These are phyloP conservation scores for Sebastes steindachneri DNA, from an alignment of 2,797 vertebrate species.

Conservation along the genomic window DNA sequence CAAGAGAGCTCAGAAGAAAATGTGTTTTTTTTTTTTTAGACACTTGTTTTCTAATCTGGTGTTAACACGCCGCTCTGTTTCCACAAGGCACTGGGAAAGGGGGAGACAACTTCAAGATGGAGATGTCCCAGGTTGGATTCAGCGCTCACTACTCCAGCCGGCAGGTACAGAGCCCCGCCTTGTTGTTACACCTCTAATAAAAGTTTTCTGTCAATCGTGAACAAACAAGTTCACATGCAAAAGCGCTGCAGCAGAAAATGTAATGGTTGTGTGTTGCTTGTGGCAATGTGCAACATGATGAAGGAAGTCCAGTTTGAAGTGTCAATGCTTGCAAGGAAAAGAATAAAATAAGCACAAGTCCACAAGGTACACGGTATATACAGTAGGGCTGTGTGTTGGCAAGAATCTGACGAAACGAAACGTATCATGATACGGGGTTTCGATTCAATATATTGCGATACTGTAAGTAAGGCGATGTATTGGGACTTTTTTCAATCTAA, in stretches of 20 bases:
- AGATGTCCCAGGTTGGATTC: slow-evolving; percentile 96
- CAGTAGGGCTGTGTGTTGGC: too few relatives aligned
- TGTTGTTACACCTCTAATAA: neutral
- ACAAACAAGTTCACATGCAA: neutral
- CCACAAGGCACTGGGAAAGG: slow-evolving; percentile 77
- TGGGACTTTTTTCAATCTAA: too few relatives aligned
- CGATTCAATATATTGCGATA: too few relatives aligned
- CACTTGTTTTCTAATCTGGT: neutral
- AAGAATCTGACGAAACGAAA: too few relatives aligned
- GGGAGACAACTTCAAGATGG: slow-evolving; percentile 86
- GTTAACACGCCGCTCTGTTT: neutral
- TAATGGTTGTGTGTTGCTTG: neutral
- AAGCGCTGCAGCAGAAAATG: neutral
- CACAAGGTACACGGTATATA: neutral
- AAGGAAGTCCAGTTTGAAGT: neutral
- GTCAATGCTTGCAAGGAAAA: neutral
- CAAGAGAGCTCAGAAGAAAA: neutral
- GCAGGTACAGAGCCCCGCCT: slow-evolving; percentile 47
- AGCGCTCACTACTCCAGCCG: slow-evolving; percentile 86
- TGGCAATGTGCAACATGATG: neutral
- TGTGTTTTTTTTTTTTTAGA: neutral
- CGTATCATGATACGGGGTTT: too few relatives aligned
- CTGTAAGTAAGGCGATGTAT: too few relatives aligned
- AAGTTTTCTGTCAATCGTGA: neutral
- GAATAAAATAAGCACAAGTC: neutral